Evolutionary conservation across 2,888 invertebrate genomes (phyloP), one percentile per base, ranked within the genome.

Genomic region (Ligdia adustata): DNA sequence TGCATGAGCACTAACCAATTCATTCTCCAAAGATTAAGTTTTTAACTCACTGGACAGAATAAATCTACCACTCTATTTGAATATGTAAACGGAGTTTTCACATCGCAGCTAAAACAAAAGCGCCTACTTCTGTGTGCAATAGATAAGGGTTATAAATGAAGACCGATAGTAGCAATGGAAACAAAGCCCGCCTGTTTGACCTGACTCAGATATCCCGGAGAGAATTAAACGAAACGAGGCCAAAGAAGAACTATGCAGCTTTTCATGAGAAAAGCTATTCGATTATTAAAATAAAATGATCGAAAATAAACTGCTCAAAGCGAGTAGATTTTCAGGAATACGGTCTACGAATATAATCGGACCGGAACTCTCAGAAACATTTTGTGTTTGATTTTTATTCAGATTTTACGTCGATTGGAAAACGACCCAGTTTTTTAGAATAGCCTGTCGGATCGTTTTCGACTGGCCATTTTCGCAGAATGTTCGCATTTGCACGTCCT

Each of bases 131-230:
- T 62, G 61, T 64, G 51, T 55, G 59, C 46, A 41, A 48, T 51
- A 65, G 64, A 66, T 72, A 70, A 66, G 60, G 56, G 55, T 63
- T 60, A 64, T 64, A 69, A 67, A 72, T 66, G 65, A 62, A 61
- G 60, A 61, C 50, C 53, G 69, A 66, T 69, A 69, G 60, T 55
- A 53, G 53, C 42, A 47, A 51, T 64, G 61, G 57, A 66, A 76
- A 77, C 73, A 78, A 78, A 75, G 59, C 56, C 55, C 60, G 60
- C 49, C 57, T 75, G 72, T 79, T 79, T 76, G 75, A 67, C 67
- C 75, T 73, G 76, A 75, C 64, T 75, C 72, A 64, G 71, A 72
- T 69, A 65, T 65, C 60, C 58, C 46, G 55, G 60, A 42, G 57
- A 46, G 58, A 60, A 60, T 60, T 62, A 51, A 61, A 67, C 56